Evolutionary conservation across 2,797 vertebrate genomes (phyloP), one percentile per base, ranked within the genome.

Genomic region (Meriones psammophilus): DNA sequence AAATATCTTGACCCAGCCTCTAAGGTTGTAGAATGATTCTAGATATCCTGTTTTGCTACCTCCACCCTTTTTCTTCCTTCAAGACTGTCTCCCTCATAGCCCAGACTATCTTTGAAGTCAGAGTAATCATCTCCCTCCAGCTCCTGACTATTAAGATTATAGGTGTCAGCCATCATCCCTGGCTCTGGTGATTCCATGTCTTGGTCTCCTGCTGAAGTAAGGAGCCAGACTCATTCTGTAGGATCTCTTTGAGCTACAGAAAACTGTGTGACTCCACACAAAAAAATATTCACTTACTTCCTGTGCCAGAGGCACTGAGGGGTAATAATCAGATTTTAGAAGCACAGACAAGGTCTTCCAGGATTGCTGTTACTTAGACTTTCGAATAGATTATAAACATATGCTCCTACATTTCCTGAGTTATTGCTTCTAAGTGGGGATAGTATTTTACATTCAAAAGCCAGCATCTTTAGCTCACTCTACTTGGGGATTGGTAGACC

Each of bases 311-410:
- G 18, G 2, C 78, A 5, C 28, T 78, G 69, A n/a, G 36, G 42
- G 18, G 24, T 69, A 13, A n/a, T 22, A 77, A 68, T 30, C 54
- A 93, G 68, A n/a, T 66, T 85, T 89, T 92, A 58, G 92, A 94
- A 89, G 22, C 12, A n/a, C 46, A 46, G 14, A 94, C 1, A 17
- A 12, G 3, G 46, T 71, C 46, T 87, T 33, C 10, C 91, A 22
- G 50, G 15, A 7, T 77, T 81, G 4, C 13, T 69, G 77, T 84
- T 87, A 58, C 7, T 30, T 69, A 77, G 28, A 60, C 54, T 88
- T 54, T 54, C n/a, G 92, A 73, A 4, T 5, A 73, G 56, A 22
- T 62, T 46, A 71, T 77, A 60, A 77, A 28, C 0, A 13, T 10
- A 9, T 68, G n/a, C 26, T 84, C 24, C 30, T 8, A n/a, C 39